These are phyloP conservation scores for Pristionchus japonicus DNA, from an alignment of 2,888 invertebrate genomes.

Conservation along the genomic window DNA sequence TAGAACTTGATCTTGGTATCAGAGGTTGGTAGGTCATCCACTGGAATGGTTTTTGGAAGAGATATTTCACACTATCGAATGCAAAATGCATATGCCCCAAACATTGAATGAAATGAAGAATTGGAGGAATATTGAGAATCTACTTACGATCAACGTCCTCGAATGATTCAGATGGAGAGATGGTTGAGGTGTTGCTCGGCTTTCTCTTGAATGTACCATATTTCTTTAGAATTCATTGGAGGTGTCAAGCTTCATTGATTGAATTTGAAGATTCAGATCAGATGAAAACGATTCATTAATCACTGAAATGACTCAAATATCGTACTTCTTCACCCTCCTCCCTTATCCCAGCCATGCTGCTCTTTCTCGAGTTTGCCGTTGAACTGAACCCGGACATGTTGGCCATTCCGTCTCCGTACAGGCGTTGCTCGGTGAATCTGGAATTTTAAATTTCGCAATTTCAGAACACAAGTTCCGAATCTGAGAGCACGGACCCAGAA, in stretches of 20 bases:
- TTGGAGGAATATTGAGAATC: too few species aligned
- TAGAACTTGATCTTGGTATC: constrained; percentile 1
- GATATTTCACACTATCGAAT: too few species aligned
- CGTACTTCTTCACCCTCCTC: neutral
- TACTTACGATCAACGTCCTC: neutral
- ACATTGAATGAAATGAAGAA: too few species aligned
- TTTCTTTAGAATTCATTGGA: too few species aligned
- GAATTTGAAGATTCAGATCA: too few species aligned
- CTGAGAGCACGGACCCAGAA: too few species aligned
- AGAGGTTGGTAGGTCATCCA: too few species aligned
- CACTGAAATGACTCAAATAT: too few species aligned
- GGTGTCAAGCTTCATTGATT: too few species aligned
- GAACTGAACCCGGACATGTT: neutral
- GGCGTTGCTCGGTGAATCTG: neutral
- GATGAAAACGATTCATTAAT: too few species aligned
- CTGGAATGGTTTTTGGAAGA: neutral
- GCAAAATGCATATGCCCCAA: too few species aligned
- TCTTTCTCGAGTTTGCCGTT: neutral
- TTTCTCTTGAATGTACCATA: neutral
- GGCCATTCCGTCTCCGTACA: neutral
- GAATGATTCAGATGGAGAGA: neutral
- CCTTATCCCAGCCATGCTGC: neutral
- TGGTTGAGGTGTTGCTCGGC: neutral
- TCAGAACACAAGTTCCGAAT: too few species aligned
- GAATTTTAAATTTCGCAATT: neutral